Percentiles rank a stretch among this genome's conserved stretches.
Conservation (phyloP, 2,113 vertebrate genomes). For the Mus spicilegus region DNA sequence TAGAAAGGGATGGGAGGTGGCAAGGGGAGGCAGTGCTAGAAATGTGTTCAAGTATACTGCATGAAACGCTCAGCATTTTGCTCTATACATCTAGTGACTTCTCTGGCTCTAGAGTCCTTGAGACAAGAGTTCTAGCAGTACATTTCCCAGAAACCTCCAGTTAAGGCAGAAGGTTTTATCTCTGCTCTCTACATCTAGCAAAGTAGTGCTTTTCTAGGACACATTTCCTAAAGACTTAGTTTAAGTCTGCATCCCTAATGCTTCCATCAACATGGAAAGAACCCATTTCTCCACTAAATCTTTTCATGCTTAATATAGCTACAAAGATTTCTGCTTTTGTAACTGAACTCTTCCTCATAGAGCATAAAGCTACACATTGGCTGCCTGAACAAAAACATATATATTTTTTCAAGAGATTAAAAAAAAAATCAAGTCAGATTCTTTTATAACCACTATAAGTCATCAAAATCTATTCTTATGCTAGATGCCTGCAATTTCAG, state of each 20-base stretch:
- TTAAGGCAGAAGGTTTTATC: neutral
- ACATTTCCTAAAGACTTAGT: neutral
- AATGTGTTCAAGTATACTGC: neutral
- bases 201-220: neutral
- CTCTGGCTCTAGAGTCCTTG: neutral
- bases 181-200: neutral
- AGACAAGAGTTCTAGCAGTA: neutral
- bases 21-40: neutral
- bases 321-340: neutral
- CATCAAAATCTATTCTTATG: slow-evolving; percentile 5
- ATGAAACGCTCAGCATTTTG: neutral
- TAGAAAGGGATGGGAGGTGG: neutral
- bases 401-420: no score
- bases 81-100: neutral
- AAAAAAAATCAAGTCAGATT: neutral
- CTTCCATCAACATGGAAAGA: neutral
- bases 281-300: neutral
- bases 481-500: neutral
- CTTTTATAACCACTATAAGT: neutral
- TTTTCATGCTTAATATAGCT: neutral
- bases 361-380: neutral
- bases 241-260: neutral
- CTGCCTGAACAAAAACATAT: neutral
- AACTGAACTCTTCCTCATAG: neutral
- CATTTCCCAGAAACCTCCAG: neutral